Conservation (phyloP, 2,888 invertebrate genomes). For the Oasisia sp. region DNA sequence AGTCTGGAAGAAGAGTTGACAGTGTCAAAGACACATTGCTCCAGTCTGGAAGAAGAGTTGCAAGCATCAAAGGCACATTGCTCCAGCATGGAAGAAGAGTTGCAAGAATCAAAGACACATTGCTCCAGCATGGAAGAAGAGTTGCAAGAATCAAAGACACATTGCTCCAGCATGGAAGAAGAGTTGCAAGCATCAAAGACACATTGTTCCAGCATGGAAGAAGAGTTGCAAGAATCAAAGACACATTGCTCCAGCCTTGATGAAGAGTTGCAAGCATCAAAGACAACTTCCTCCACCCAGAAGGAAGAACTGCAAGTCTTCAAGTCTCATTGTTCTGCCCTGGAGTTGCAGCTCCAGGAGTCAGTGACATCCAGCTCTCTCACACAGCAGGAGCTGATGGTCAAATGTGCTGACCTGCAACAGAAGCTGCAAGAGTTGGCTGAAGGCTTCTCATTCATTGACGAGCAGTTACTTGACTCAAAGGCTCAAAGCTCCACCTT, state of each 20-base stretch:
- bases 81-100: background rate
- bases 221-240: background rate
- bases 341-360: background rate
- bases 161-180: too few species aligned
- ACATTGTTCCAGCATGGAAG: background rate
- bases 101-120: background rate
- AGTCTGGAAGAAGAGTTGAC: background rate
- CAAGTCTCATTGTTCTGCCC: background rate
- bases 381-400: background rate
- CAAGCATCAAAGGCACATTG: background rate
- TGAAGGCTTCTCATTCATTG: background rate
- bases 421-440: background rate
- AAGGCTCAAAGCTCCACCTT: background rate
- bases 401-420: background rate
- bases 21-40: background rate
- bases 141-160: too few species aligned
- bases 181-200: background rate
- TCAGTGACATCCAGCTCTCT: background rate
- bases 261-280: background rate
- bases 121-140: too few species aligned
- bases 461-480: background rate
- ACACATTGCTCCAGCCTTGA: background rate
- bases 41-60: background rate
- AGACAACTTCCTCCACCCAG: background rate
- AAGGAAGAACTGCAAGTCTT: background rate